phyloP scores from a whole-genome alignment of 2,888 invertebrate species.

The Clostera curtula region DNA sequence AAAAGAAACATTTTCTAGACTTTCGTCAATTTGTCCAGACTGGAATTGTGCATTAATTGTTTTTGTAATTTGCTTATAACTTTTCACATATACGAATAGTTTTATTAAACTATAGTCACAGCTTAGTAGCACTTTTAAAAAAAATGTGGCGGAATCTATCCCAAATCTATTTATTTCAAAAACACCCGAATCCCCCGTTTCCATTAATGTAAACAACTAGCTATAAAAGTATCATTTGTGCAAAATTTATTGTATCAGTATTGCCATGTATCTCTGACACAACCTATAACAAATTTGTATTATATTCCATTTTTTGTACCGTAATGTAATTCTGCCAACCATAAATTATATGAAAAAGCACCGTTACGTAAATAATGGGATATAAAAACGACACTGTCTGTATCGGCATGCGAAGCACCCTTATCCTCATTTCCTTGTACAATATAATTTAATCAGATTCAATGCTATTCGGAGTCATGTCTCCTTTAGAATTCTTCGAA shows the following conservation, averaged over 20 bases:
- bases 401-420: slow-evolving; percentile 18
- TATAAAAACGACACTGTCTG: slow-evolving; percentile 17
- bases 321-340: too few relatives aligned
- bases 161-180: too few relatives aligned
- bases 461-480: slow-evolving; percentile 16
- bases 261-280: slow-evolving; percentile 12
- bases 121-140: too few relatives aligned
- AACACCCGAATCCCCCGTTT: too few relatives aligned
- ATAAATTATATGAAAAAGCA: slow-evolving; percentile 4
- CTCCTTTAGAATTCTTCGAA: slow-evolving; percentile 5
- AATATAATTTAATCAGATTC: slow-evolving; percentile 37
- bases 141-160: too few relatives aligned
- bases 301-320: not conserved
- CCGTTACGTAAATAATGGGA: slow-evolving; percentile 12
- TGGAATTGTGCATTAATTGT: too few relatives aligned
- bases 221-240: slow-evolving; percentile 8
- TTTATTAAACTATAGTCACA: too few relatives aligned
- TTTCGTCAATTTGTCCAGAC: too few relatives aligned
- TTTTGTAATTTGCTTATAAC: too few relatives aligned
- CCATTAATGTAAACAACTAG: too few relatives aligned
- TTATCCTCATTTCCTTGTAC: slow-evolving; percentile 22
- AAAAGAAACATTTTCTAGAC: too few relatives aligned
- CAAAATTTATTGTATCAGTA: slow-evolving; percentile 6
- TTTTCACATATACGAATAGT: too few relatives aligned
- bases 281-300: not conserved